Conservation (phyloP, 2,113 vertebrate species). For the Amphiprion ocellaris region DNA sequence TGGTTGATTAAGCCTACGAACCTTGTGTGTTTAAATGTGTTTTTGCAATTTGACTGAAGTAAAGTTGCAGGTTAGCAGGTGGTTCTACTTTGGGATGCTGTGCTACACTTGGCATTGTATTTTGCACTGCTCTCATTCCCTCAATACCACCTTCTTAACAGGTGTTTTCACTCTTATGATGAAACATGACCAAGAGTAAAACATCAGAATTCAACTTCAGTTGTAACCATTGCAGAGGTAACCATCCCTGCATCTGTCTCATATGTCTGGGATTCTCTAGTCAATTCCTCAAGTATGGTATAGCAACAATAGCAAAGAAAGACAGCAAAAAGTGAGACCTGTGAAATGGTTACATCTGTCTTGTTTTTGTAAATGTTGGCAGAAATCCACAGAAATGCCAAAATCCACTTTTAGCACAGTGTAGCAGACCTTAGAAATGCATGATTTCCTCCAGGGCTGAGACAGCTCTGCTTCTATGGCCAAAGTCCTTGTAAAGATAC, state of each 20-base stretch:
- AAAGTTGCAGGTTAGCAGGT: neutral
- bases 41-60: slow-evolving; percentile 1
- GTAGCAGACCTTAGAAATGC: slow-evolving; percentile 73
- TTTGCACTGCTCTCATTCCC: slow-evolving; percentile 6
- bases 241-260: slow-evolving; percentile 16
- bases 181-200: slow-evolving; percentile 39
- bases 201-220: slow-evolving; percentile 28
- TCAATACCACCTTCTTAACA: slow-evolving; percentile 20
- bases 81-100: slow-evolving; percentile 4
- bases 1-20: neutral
- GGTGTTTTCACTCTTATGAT: slow-evolving; percentile 30
- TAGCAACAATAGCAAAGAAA: slow-evolving; percentile 24
- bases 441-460: slow-evolving; percentile 66
- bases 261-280: slow-evolving; percentile 11
- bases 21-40: neutral
- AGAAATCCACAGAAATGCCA: slow-evolving; percentile 63
- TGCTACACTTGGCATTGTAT: slow-evolving; percentile 56
- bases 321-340: slow-evolving; percentile 34
- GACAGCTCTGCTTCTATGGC: slow-evolving; percentile 77
- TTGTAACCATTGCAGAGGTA: slow-evolving; percentile 56
- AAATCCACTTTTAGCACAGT: slow-evolving; percentile 69
- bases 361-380: slow-evolving; percentile 41
- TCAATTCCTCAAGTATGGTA: slow-evolving; percentile 8
- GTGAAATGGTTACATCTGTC: slow-evolving; percentile 64
- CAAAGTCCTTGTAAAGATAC: slow-evolving; percentile 78